These are phyloP conservation scores for Lochmaea crataegi DNA, from an alignment of 2,888 invertebrate species.

Conservation along the genomic window DNA sequence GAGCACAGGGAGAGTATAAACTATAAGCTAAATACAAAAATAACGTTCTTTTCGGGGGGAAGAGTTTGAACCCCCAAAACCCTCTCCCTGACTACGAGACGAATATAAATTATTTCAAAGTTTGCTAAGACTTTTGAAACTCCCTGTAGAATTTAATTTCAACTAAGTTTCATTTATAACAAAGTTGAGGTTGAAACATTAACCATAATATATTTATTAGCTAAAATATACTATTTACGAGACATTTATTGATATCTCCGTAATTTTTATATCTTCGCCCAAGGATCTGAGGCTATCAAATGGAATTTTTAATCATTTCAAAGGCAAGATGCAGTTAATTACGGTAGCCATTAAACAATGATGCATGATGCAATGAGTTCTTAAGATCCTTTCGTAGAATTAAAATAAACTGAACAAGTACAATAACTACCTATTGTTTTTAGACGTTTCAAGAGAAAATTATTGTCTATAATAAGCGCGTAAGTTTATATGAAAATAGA, in stretches of 20 bases:
- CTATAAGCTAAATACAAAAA: no score
- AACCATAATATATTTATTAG: background rate
- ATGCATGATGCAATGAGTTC: conserved; percentile 7
- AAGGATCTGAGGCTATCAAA: conserved; percentile 15
- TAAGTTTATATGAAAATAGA: background rate
- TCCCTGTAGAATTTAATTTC: no score
- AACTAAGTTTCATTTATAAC: background rate
- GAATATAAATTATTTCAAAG: no score
- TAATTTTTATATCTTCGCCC: background rate
- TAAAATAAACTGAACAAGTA: conserved; percentile 26
- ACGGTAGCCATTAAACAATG: conserved; percentile 19
- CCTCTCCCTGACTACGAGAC: no score
- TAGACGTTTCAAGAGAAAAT: conserved; percentile 22
- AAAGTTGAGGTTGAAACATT: background rate
- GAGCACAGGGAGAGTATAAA: no score
- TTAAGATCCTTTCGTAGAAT: conserved; percentile 23
- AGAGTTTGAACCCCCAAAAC: no score
- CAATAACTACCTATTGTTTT: conserved; percentile 31
- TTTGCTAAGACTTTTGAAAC: no score
- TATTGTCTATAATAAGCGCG: conserved; percentile 4
- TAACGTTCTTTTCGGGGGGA: no score
- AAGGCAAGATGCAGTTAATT: conserved; percentile 21
- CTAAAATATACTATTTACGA: background rate
- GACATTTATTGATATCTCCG: background rate
- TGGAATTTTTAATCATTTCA: conserved; percentile 18